Conservation (phyloP, 64 coral and sea anemone species). For the Montipora efflorescens region DNA sequence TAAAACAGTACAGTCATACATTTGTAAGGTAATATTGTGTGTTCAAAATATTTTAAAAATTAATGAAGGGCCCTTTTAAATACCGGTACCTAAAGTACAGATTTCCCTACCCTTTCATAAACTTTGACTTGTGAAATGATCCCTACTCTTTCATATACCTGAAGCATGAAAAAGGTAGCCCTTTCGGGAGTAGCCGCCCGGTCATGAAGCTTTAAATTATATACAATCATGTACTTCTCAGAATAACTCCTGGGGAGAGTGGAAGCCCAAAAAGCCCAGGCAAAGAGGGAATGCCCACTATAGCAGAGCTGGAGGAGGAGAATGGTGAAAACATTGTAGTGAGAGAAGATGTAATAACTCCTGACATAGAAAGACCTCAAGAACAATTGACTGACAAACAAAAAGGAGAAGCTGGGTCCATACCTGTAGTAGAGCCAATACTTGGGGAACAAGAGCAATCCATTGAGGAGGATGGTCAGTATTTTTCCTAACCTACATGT, state of each 20-base stretch:
- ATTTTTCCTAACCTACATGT: no score
- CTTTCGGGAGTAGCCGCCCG: no score
- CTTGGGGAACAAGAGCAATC: slow-evolving; percentile 52
- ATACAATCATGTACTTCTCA: not conserved
- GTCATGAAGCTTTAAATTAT: no score
- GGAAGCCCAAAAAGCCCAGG: slow-evolving; percentile 49
- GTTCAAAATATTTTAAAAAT: no score
- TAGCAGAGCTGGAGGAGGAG: slow-evolving; percentile 45
- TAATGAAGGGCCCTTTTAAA: no score
- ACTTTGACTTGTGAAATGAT: no score
- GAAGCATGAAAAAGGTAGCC: no score
- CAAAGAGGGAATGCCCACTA: slow-evolving; percentile 75
- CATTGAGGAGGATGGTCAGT: slow-evolving; percentile 67
- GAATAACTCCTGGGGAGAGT: slow-evolving; percentile 68
- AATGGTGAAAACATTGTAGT: not conserved
- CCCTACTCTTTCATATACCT: no score
- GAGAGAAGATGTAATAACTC: not conserved
- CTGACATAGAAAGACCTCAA: slow-evolving; percentile 10
- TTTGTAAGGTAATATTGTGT: no score
- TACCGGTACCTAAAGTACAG: no score
- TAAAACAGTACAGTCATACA: no score
- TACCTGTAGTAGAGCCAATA: slow-evolving; percentile 63
- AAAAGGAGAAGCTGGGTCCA: slow-evolving; percentile 12
- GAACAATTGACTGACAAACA: not conserved
- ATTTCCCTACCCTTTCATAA: no score